Base-by-base conservation (phyloP, 1,140 invertebrate species). In the Dendroctonus ponderosae region DNA sequence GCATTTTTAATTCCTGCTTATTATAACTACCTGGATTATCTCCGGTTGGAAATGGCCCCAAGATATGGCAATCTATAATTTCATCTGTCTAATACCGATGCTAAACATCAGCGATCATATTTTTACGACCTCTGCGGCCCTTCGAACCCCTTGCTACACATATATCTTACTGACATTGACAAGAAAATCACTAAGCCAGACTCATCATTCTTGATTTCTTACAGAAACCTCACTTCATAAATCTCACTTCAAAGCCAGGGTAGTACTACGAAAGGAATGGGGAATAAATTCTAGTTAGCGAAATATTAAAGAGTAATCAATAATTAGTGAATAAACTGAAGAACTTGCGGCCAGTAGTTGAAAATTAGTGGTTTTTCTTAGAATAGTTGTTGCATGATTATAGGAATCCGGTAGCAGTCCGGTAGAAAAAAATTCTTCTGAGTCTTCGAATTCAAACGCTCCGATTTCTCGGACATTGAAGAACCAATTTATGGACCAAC, bases 151-250 rank as follows among this genome's bases (percentile, higher is more conserved):
- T 66, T 64, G 57, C 57, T 51, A 63, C 68, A 65, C 43, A 71
- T 70, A 72, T 66, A 72, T 72, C 68, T 72, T 70, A 46, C 54
- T 72, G 70, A 72, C 70, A 68, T 66, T 72, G 70, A 72, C 70
- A 72, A 66, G 68, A 69, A 72, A 72, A 72, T 72, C 65, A 72
- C 46, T 68, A 72, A 64, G 70, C 58, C 60, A 51, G 37, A 48
- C 48, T 60, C 68, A 70, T 71, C 68, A 70, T 67, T 69, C 54
- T 66, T 62, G 60, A 67, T 57, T 26, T n/a, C 15, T 56, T 46
- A 43, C 61, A 48, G 61, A 59, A 42, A 39, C 65, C 49, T 50
- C 57, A 68, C 58, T 14, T 56, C 52, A 43, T 65, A 56, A 58
- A 50, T 50, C 40, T 65, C 15, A 44, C 38, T 46, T 49, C 26